A percentile compares a stretch with the other conserved stretches of the same genome.
phyloP scores from a whole-genome alignment of 2,113 vertebrate species.

The Rhodinocichla rosea region DNA sequence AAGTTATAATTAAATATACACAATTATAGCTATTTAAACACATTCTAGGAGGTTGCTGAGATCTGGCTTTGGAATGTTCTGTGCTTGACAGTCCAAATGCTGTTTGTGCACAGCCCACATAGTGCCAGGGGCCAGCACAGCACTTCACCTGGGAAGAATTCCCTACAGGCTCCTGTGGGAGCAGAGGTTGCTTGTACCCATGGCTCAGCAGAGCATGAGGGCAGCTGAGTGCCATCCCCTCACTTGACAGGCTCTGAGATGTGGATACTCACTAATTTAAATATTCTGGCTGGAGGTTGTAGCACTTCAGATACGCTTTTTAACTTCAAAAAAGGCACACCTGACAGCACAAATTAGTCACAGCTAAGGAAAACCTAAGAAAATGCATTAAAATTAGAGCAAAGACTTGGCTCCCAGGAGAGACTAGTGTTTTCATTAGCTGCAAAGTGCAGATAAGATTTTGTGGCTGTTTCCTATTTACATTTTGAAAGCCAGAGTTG shows the following conservation, averaged over 20 bases:
- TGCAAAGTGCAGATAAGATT: slow-evolving; percentile 48
- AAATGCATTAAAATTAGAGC: slow-evolving; percentile 45
- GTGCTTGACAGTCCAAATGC: not conserved
- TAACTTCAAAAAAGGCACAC: slow-evolving; percentile 21
- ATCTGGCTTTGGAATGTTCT: not conserved
- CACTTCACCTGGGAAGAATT: not conserved
- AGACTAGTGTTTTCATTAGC: slow-evolving; percentile 24
- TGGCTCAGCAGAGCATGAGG: not conserved
- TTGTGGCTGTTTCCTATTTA: slow-evolving; percentile 23
- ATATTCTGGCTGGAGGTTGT: not conserved
- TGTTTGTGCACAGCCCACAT: not conserved
- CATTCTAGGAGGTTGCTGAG: not conserved
- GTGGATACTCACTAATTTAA: not conserved
- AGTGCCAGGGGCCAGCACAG: not conserved
- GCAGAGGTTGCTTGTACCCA: not conserved
- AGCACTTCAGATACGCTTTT: slow-evolving; percentile 5
- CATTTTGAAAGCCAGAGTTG: not conserved
- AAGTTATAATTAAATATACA: not conserved
- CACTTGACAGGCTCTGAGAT: not conserved
- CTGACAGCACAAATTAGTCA: slow-evolving; percentile 27
- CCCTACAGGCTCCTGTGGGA: not conserved
- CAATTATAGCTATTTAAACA: not conserved
- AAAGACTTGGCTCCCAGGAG: slow-evolving; percentile 15
- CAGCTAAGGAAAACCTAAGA: slow-evolving; percentile 18
- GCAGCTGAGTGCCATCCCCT: not conserved